Percentiles rank a stretch among this genome's conserved stretches.
phyloP scores from a whole-genome alignment of 2,113 vertebrate species.

The Tragelaphus buxtoni region DNA sequence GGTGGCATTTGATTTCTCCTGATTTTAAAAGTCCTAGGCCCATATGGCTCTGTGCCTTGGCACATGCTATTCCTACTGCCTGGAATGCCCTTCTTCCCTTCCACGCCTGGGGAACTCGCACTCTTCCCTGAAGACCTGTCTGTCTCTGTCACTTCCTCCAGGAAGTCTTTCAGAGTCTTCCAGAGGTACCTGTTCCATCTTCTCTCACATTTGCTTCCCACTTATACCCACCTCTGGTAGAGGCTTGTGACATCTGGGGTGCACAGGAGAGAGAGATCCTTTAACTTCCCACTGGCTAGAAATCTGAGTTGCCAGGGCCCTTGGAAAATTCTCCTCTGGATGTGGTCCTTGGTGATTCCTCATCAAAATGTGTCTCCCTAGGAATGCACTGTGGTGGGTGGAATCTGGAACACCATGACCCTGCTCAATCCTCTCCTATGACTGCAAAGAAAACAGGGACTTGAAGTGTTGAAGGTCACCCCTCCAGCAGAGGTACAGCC shows the following conservation, averaged over 20 bases:
- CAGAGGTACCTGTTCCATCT: background rate
- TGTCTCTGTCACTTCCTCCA: background rate
- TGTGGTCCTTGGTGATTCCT: background rate
- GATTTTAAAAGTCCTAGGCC: background rate
- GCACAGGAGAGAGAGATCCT: background rate
- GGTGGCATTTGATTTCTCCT: background rate
- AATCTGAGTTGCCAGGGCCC: background rate
- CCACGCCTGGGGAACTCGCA: background rate
- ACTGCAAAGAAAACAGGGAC: background rate
- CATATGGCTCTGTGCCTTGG: background rate
- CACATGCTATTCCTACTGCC: background rate
- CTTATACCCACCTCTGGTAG: background rate
- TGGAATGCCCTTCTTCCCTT: background rate
- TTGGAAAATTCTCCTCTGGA: background rate
- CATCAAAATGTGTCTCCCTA: background rate
- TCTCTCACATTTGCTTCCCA: background rate
- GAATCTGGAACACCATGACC: background rate
- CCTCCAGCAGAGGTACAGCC: no score
- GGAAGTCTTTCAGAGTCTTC: background rate
- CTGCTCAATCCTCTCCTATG: background rate
- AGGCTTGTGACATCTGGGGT: background rate
- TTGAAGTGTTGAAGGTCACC: background rate
- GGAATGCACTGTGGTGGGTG: background rate
- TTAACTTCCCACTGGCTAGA: background rate
- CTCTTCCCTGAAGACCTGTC: background rate